phyloP scores from a whole-genome alignment of 2,888 invertebrate genomes.

The Agrochola litura region DNA sequence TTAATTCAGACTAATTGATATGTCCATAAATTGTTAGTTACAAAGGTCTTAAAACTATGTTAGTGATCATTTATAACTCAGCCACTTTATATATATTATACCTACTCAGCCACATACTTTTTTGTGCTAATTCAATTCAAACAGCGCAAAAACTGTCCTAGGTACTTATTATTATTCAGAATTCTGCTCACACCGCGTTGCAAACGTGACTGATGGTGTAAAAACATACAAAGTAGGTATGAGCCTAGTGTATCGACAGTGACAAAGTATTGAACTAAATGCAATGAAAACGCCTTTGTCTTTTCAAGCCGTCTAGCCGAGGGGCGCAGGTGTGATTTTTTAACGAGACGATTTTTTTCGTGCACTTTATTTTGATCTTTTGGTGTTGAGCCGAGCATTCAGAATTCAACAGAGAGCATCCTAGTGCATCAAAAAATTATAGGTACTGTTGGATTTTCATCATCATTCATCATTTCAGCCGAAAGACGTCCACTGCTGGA shows the following conservation, averaged over 20 bases:
- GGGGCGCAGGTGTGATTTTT: no score
- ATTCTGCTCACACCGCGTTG: slow-evolving; percentile 10
- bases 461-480: no score
- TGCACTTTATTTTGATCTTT: neutral
- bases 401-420: neutral
- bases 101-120: slow-evolving; percentile 4
- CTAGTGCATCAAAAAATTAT: no score
- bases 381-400: neutral
- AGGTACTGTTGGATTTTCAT: neutral
- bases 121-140: slow-evolving; percentile 26
- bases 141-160: slow-evolving; percentile 18
- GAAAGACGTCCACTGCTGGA: no score
- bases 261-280: neutral
- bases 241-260: neutral
- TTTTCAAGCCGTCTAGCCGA: no score
- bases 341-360: neutral
- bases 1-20: no score
- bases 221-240: neutral
- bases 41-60: no score
- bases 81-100: no score
- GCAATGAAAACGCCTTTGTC: neutral
- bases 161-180: slow-evolving; percentile 3
- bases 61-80: no score
- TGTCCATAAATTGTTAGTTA: no score
- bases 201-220: slow-evolving; percentile 29